Evolutionary conservation across 2,888 invertebrate species (phyloP), one percentile per base, ranked within the genome.

Genomic region (Alentia gelatinosa): DNA sequence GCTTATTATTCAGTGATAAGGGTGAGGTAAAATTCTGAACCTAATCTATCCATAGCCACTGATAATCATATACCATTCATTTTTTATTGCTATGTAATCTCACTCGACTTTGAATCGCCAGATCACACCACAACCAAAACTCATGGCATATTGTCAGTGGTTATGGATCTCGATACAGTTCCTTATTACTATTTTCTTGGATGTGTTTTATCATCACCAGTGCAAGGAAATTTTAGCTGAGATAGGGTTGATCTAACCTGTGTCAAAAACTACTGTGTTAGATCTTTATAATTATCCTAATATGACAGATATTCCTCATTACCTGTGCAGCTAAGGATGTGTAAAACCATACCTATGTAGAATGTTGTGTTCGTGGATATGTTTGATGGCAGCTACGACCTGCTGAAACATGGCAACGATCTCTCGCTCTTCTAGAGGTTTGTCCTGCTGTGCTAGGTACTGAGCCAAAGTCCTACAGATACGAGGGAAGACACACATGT

Each of bases 301-400:
- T n/a, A 33, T 7, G 33, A n/a, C 26, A 74, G 33, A n/a, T n/a
- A 74, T 74, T 7, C 33, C n/a, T 7, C 12, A n/a, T 74, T 74
- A 12, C n/a, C n/a, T n/a, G n/a, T n/a, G n/a, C n/a, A n/a, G n/a
- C n/a, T n/a, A 35, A 30, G 63, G 12, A 63, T 75, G 9, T 75
- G 23, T 63, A 9, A 5, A 30, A 37, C 7, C 90, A 40, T 93
- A 96, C 96, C 96, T 95, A 93, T 97, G 97, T 19, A 97, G 94
- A 35, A 97, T 97, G 94, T 97, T 97, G 94, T 97, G 97, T 47
- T 97, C 96, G 95, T 98, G 98, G 97, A 98, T 97, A 94, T 98
- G 97, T 92, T 97, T 96, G 9, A 98, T 97, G 0, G 97, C 98
- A 89, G 97, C 97, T 9, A 97, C 97, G 92, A 97, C 97, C 96